phyloP scores from a whole-genome alignment of 2,888 invertebrate species.

The Volucella zonaria region DNA sequence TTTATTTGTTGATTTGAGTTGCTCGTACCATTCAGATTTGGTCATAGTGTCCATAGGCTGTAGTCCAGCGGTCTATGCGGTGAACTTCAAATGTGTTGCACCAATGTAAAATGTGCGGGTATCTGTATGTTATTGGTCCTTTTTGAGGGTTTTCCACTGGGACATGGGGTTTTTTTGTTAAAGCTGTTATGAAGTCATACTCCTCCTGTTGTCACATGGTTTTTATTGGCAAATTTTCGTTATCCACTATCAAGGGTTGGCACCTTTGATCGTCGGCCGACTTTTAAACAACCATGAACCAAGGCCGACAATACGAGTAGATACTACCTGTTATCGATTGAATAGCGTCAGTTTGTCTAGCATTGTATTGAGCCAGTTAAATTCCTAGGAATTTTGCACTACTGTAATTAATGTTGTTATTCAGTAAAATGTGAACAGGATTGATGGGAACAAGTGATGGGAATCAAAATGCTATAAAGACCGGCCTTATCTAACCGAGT shows the following conservation, averaged over 20 bases:
- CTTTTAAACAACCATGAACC: slow-evolving; percentile 27
- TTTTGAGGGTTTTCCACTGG: slow-evolving; percentile 68
- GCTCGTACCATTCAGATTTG: slow-evolving; percentile 56
- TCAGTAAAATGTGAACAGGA: background rate
- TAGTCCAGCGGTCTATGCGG: slow-evolving; percentile 25
- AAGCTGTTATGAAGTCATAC: slow-evolving; percentile 39
- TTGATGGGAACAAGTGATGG: slow-evolving; percentile 44
- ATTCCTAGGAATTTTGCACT: slow-evolving; percentile 47
- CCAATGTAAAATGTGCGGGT: slow-evolving; percentile 11
- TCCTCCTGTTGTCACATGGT: slow-evolving; percentile 65
- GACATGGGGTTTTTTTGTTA: slow-evolving; percentile 64
- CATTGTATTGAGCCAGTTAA: slow-evolving; percentile 34
- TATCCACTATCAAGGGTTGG: slow-evolving; percentile 42
- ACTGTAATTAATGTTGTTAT: slow-evolving; percentile 44
- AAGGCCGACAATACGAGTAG: slow-evolving; percentile 55
- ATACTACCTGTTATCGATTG: slow-evolving; percentile 43
- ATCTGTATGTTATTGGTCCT: slow-evolving; percentile 7
- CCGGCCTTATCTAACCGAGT: background rate
- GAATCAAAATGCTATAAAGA: background rate
- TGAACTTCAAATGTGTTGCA: slow-evolving; percentile 61
- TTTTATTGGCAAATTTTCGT: slow-evolving; percentile 70
- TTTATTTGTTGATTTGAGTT: slow-evolving; percentile 63
- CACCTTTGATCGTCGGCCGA: slow-evolving; percentile 59
- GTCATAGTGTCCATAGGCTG: background rate
- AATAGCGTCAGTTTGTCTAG: slow-evolving; percentile 68